phyloP scores from a whole-genome alignment of 2,888 invertebrate genomes.

The Sphaerophoria rueppellii region DNA sequence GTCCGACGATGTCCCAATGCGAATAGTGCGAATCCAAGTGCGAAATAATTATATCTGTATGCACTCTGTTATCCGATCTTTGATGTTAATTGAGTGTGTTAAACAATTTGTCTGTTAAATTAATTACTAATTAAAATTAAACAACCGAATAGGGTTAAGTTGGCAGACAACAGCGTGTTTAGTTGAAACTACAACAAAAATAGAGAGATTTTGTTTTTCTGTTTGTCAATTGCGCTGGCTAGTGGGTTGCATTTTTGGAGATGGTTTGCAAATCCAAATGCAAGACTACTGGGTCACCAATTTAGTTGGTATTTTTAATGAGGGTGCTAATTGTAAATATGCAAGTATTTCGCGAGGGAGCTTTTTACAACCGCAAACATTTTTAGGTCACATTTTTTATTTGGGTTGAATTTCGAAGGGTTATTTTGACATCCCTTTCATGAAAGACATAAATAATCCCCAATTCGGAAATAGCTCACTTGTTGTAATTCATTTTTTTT shows the following conservation, averaged over 20 bases:
- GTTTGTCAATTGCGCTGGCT: too few species aligned
- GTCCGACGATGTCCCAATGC: background rate
- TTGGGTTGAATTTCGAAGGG: too few species aligned
- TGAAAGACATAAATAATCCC: too few species aligned
- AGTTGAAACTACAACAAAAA: background rate
- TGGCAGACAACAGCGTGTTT: background rate
- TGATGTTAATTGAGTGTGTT: constrained; percentile 48
- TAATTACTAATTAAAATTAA: constrained; percentile 67
- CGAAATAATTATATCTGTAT: background rate
- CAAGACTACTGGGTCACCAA: too few species aligned
- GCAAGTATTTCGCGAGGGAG: background rate
- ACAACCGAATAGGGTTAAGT: constrained; percentile 55
- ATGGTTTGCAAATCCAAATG: too few species aligned
- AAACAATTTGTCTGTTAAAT: constrained; percentile 59
- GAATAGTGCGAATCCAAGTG: background rate
- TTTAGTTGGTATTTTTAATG: too few species aligned
- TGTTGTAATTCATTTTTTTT: background rate
- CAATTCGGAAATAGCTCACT: too few species aligned
- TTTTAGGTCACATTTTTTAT: too few species aligned
- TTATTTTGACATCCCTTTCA: too few species aligned
- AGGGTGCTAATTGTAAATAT: constrained; percentile 4
- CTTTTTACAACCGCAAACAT: background rate
- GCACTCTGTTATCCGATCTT: background rate
- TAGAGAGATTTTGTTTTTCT: background rate
- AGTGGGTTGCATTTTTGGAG: too few species aligned